These are phyloP conservation scores for Drosophila mauritiana DNA, from an alignment of 1,140 invertebrate genomes.

Conservation along the genomic window DNA sequence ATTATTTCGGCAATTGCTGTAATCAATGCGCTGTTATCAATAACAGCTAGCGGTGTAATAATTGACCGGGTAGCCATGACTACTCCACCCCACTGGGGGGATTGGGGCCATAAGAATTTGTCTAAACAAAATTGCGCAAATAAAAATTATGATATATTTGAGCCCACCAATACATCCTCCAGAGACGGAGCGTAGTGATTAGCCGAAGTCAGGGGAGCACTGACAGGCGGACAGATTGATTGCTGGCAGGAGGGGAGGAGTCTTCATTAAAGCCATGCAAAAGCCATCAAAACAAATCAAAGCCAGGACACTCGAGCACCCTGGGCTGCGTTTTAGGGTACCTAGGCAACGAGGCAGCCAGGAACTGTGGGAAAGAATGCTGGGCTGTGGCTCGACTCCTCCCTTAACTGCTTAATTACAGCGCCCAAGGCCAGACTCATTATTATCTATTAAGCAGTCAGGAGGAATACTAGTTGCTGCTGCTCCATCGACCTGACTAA, in stretches of 20 bases:
- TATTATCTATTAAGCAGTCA: conserved; percentile 81
- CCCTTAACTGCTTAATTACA: conserved; percentile 83
- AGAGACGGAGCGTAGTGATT: conserved; percentile 55
- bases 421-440: conserved; percentile 72
- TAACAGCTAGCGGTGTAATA: conserved; percentile 67
- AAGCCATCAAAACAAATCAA: conserved; percentile 81
- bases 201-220: conserved; percentile 30
- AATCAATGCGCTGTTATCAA: conserved; percentile 64
- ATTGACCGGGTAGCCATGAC: conserved; percentile 38
- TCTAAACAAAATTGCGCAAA: conserved; percentile 68
- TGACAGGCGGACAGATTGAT: conserved; percentile 64
- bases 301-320: conserved; percentile 66
- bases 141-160: conserved; percentile 78
- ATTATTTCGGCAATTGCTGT: conserved; percentile 65
- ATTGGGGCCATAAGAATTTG: conserved; percentile 60
- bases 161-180: conserved; percentile 2
- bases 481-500: conserved; percentile 27
- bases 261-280: conserved; percentile 78
- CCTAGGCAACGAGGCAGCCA: background rate
- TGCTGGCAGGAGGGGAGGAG: conserved; percentile 38
- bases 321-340: background rate
- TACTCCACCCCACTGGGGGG: conserved; percentile 21
- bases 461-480: conserved; percentile 46
- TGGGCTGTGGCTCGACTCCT: conserved; percentile 26
- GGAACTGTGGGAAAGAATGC: conserved; percentile 71